phyloP scores from a whole-genome alignment of 2,113 vertebrate species.

The Clupea harengus region DNA sequence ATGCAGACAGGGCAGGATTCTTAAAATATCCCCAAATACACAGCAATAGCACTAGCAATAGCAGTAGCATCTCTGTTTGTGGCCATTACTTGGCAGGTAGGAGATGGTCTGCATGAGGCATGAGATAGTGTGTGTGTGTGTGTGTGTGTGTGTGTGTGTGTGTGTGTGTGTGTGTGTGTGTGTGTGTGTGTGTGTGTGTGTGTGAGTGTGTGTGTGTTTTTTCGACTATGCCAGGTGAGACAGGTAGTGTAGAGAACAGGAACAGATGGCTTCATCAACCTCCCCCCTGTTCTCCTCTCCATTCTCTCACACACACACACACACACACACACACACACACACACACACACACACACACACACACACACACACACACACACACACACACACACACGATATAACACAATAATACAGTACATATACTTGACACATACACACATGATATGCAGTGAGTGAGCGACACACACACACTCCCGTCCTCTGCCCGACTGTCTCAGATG shows the following conservation, averaged over 20 bases:
- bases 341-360: neutral
- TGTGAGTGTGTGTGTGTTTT: neutral
- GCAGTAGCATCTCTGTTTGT: neutral
- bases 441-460: neutral
- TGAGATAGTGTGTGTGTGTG: neutral
- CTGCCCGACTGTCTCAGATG: conserved; percentile 31
- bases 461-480: conserved; percentile 8
- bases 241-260: conserved; percentile 16
- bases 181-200: no score
- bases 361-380: no score
- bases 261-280: conserved; percentile 32
- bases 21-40: no score
- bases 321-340: conserved; percentile 6
- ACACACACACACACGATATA: neutral
- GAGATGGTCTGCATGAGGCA: no score
- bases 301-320: conserved; percentile 20
- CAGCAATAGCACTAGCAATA: no score
- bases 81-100: no score
- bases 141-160: conserved; percentile 8
- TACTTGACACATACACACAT: neutral
- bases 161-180: neutral
- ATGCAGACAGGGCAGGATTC: no score
- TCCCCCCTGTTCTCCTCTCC: neutral
- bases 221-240: no score
- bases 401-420: neutral